Percentiles rank a stretch among this genome's conserved stretches.
Evolutionary conservation across 2,797 vertebrate species (phyloP).

Genomic region (Podarcis siculus): DNA sequence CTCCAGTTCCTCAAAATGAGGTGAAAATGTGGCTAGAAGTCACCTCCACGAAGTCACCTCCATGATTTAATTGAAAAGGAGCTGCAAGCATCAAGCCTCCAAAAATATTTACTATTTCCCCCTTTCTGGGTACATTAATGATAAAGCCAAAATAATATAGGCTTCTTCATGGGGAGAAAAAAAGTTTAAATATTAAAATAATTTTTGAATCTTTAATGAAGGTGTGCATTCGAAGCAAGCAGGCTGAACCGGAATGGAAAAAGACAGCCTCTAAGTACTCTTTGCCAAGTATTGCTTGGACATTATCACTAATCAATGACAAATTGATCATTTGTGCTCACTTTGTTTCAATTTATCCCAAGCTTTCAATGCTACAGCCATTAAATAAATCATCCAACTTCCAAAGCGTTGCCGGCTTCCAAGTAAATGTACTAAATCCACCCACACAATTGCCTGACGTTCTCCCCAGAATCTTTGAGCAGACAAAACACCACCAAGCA

Average conservation of each 20-base stretch:
- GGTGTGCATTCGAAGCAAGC: neutral
- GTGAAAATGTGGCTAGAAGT: too few species aligned
- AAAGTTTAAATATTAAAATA: neutral
- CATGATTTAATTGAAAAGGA: neutral
- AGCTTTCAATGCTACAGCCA: neutral
- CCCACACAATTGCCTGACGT: neutral
- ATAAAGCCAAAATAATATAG: neutral
- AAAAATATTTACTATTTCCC: neutral
- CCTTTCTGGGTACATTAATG: neutral
- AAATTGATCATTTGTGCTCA: neutral
- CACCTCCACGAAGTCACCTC: neutral
- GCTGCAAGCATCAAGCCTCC: neutral
- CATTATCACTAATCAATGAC: neutral
- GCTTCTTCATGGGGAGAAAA: neutral
- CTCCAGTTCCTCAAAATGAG: neutral
- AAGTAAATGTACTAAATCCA: conserved; percentile 4
- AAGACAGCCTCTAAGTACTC: neutral
- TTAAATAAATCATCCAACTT: conserved; percentile 5
- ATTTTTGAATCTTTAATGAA: neutral
- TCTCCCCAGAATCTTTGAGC: neutral
- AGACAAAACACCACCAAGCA: neutral
- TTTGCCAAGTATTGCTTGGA: neutral
- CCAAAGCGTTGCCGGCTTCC: neutral
- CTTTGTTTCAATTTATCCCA: neutral
- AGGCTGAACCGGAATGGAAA: neutral